Base-by-base conservation (phyloP, 2,888 invertebrate genomes). In the Augiades crinisus region DNA sequence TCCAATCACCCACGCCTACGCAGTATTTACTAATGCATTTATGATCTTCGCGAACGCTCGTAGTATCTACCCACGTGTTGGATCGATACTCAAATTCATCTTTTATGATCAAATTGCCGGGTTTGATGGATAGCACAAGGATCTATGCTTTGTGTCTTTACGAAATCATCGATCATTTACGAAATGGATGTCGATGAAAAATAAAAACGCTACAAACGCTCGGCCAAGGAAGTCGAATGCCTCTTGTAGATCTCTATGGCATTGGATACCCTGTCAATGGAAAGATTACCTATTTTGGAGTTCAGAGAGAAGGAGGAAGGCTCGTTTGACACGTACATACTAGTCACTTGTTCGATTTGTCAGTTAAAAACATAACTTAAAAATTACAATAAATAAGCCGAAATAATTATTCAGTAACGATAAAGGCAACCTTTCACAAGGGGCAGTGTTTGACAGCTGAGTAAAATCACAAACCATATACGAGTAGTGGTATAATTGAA, bases 1-100 rank as follows among this genome's bases (percentile, higher is more conserved):
- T 73, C 75, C 77, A 79, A 81, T 86, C 81, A 82, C 74, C 64
- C 61, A 76, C 74, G 58, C 86, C 85, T 79, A 86, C 43, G 37
- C 83, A 70, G 66, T 63, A 70, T 76, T 76, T 79, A 78, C 78
- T 73, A 78, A 81, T 78, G 77, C 77, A 73, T 81, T 78, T 82
- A 83, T 81, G 70, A 83, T 78, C 69, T 68, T 60, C 68, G 69
- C 71, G 71, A 78, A 67, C 60, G 60, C 61, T 50, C 54, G 58
- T 72, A 69, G 65, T 62, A 67, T 61, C 69, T 61, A 66, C 76
- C 73, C 70, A 70, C 68, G 61, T 61, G 61, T 54, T 58, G 55
- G 63, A 55, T 58, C 56, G 58, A 56, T 62, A 64, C 50, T 56
- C 57, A 56, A 63, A 64, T 47, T 69, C 67, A 70, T 63, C 41